A percentile compares a stretch with the other conserved stretches of the same genome.
Evolutionary conservation across 30 jellyfish, hydroid and myxozoan genomes (phyloP).

Genomic region (Sanderia malayensis): DNA sequence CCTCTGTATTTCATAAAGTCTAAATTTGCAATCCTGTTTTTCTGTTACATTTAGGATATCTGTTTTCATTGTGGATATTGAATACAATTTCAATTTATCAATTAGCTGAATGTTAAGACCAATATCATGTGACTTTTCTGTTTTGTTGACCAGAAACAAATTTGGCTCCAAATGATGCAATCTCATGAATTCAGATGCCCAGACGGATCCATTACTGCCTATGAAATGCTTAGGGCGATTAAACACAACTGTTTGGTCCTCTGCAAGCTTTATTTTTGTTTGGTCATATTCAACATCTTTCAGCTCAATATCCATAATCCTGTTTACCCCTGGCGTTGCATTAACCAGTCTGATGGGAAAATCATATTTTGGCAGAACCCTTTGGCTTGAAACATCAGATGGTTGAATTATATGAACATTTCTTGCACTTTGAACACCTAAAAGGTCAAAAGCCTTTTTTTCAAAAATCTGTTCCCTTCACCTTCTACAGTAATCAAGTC

Average conservation of each 20-base stretch:
- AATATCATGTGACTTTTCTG: slow-evolving; percentile 6
- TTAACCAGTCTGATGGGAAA: slow-evolving; percentile 6
- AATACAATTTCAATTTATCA: slow-evolving; percentile 10
- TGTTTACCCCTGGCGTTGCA: slow-evolving; percentile 19
- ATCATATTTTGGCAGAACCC: slow-evolving; percentile 12
- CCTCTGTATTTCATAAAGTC: neutral
- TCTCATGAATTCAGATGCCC: slow-evolving; percentile 27
- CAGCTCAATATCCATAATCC: neutral
- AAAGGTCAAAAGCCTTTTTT: neutral
- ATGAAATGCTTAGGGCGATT: slow-evolving; percentile 26
- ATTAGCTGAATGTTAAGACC: slow-evolving; percentile 11
- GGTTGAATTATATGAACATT: slow-evolving; percentile 5
- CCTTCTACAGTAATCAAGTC: neutral
- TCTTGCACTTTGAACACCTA: slow-evolving; percentile 10
- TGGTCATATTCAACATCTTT: slow-evolving; percentile 5
- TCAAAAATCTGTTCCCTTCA: neutral
- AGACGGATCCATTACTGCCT: slow-evolving; percentile 24
- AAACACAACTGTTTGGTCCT: slow-evolving; percentile 13
- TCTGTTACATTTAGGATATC: slow-evolving; percentile 9
- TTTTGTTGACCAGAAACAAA: slow-evolving; percentile 9
- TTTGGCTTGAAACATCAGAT: slow-evolving; percentile 7
- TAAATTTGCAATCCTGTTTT: neutral
- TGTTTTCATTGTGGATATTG: neutral
- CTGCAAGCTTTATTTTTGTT: slow-evolving; percentile 4
- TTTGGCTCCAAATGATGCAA: slow-evolving; percentile 8